Conservation (phyloP, 2,113 vertebrate genomes). For the Sus scrofa region DNA sequence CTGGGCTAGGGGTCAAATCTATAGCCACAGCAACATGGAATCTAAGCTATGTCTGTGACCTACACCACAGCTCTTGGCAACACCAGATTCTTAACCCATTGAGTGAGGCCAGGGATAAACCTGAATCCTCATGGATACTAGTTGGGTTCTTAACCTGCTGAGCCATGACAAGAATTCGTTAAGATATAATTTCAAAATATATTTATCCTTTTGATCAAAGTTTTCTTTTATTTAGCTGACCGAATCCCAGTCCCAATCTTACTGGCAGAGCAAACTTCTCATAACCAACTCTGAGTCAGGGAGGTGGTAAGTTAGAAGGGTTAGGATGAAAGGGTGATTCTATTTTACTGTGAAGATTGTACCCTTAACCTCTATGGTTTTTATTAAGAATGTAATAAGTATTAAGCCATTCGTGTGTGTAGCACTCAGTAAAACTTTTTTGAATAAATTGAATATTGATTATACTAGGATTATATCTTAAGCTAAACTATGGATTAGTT, state of each 20-base stretch:
- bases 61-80: too few relatives aligned
- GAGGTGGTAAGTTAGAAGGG: not conserved
- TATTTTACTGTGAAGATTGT: not conserved
- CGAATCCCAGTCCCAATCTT: not conserved
- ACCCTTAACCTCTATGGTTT: not conserved
- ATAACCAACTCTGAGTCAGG: not conserved
- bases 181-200: constrained; percentile 40
- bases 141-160: too few relatives aligned
- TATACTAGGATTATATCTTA: not conserved
- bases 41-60: too few relatives aligned
- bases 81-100: too few relatives aligned
- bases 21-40: too few relatives aligned
- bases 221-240: not conserved
- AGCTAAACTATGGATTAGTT: constrained; percentile 23
- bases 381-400: not conserved
- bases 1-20: too few relatives aligned
- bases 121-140: too few relatives aligned
- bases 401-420: not conserved
- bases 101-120: too few relatives aligned
- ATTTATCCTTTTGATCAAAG: not conserved
- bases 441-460: not conserved
- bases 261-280: not conserved
- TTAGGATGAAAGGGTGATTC: not conserved
- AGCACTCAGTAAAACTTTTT: not conserved
- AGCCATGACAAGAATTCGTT: not conserved